Evolutionary conservation across 1,140 invertebrate species (phyloP).

Genomic region (Neodiprion lecontei): DNA sequence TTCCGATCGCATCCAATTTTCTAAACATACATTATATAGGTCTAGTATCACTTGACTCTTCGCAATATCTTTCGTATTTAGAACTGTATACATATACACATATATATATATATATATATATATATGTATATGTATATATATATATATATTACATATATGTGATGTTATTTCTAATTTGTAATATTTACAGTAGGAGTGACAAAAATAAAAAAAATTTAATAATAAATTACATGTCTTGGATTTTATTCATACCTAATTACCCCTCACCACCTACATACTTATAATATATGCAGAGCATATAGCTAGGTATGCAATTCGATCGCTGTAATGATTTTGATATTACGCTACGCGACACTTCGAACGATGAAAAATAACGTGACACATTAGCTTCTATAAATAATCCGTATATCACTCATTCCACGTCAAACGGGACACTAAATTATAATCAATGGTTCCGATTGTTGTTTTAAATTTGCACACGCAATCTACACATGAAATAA

Average conservation of each 20-base stretch:
- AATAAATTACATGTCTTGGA: not conserved
- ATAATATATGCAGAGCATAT: not conserved
- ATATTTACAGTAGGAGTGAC: constrained; percentile 37
- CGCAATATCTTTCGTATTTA: constrained; percentile 30
- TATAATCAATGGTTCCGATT: too few species aligned
- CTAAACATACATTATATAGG: constrained; percentile 2
- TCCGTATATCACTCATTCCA: not conserved
- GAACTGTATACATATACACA: not conserved
- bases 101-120: not conserved
- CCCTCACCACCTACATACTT: not conserved
- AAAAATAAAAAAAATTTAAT: constrained; percentile 29
- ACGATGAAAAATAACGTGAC: not conserved
- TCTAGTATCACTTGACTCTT: constrained; percentile 18
- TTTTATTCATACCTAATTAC: not conserved
- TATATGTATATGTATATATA: not conserved
- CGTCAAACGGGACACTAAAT: too few species aligned
- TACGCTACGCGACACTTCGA: not conserved
- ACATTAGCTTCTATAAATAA: constrained; percentile 1
- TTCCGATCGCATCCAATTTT: constrained; percentile 11
- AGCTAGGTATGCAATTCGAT: not conserved
- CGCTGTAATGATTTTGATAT: not conserved
- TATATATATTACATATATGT: constrained; percentile 27
- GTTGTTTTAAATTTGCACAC: too few species aligned
- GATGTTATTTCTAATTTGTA: constrained; percentile 47
- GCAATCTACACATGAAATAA: too few species aligned